These are phyloP conservation scores for Beris morrisii DNA, from an alignment of 2,888 invertebrate species.

Conservation along the genomic window DNA sequence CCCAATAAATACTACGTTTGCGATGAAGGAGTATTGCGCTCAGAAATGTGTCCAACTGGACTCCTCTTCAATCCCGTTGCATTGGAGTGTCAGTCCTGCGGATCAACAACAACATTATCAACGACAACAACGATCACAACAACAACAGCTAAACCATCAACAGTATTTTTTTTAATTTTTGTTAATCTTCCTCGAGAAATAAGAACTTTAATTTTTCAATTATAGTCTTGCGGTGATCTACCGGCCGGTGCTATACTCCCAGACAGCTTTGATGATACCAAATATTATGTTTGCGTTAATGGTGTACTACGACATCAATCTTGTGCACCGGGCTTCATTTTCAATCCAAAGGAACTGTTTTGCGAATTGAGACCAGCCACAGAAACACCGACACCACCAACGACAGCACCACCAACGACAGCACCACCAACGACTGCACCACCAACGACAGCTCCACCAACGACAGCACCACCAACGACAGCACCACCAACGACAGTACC, in stretches of 20 bases:
- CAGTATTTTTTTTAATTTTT: too few relatives aligned
- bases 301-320: constrained; percentile 16
- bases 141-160: background rate
- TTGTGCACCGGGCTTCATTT: constrained; percentile 17
- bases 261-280: background rate
- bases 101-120: background rate
- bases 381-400: constrained; percentile 10
- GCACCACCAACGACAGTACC: background rate
- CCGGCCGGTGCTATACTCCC: background rate
- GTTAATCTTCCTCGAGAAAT: too few relatives aligned
- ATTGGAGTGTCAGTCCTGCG: background rate
- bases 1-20: constrained; percentile 17
- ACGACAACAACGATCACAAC: background rate
- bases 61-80: background rate
- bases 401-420: too few relatives aligned
- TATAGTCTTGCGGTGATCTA: constrained; percentile 4
- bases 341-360: constrained; percentile 5
- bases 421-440: background rate
- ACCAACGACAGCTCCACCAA: background rate
- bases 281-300: constrained; percentile 29
- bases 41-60: background rate
- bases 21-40: constrained; percentile 2
- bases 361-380: background rate
- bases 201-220: background rate
- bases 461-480: background rate